phyloP scores from a whole-genome alignment of 2,888 invertebrate species.

The Pristionchus japonicus region DNA sequence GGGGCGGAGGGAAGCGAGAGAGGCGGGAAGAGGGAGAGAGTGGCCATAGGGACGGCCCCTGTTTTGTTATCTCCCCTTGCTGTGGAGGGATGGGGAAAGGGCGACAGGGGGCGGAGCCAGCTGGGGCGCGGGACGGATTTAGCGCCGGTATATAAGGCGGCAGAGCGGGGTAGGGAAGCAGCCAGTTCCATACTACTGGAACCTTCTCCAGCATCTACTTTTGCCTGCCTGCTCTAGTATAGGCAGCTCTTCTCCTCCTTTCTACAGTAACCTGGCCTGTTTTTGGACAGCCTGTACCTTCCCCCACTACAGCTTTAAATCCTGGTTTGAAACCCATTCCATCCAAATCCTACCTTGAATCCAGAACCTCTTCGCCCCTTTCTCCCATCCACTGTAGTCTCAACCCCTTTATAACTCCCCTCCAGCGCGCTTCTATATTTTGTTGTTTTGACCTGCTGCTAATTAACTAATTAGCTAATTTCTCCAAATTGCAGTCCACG shows the following conservation, averaged over 20 bases:
- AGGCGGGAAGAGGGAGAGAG: not conserved
- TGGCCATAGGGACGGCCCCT: not conserved
- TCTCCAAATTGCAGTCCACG: not conserved
- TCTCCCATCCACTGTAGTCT: not conserved
- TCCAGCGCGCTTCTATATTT: not conserved
- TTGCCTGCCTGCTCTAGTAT: too few species aligned
- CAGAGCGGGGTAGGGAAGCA: not conserved
- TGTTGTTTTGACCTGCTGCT: not conserved
- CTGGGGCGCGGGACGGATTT: not conserved
- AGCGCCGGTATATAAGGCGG: constrained; percentile 13
- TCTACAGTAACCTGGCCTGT: not conserved
- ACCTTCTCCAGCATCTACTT: too few species aligned
- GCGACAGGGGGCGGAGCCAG: constrained; percentile 34
- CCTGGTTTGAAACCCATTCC: not conserved
- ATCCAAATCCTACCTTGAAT: not conserved
- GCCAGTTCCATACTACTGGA: not conserved
- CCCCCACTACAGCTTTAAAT: not conserved
- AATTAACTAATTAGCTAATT: not conserved
- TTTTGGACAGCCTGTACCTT: not conserved
- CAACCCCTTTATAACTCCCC: not conserved
- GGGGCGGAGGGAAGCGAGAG: not conserved
- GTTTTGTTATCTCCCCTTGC: not conserved
- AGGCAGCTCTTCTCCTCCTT: not conserved
- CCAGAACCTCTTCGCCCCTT: not conserved
- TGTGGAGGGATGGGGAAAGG: not conserved